Conservation (phyloP, 2,113 vertebrate species). For the Pyrgilauda ruficollis region DNA sequence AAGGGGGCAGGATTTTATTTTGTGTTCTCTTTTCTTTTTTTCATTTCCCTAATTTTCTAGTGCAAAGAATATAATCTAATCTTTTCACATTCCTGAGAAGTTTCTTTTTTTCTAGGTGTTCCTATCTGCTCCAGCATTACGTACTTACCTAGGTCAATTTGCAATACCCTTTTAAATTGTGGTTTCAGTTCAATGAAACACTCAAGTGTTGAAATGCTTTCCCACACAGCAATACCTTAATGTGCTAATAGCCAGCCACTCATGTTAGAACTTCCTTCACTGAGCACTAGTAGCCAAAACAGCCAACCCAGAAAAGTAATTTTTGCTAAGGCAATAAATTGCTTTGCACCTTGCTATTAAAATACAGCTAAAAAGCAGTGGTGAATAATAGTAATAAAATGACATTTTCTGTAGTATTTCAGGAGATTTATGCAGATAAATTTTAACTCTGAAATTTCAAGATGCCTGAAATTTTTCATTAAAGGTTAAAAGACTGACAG, state of each 20-base stretch:
- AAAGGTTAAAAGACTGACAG: neutral
- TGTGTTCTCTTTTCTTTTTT: neutral
- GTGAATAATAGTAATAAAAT: neutral
- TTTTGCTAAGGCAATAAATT: neutral
- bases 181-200: neutral
- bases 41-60: neutral
- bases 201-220: neutral
- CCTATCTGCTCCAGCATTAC: neutral
- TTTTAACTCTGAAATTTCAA: neutral
- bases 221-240: neutral
- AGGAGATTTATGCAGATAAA: neutral
- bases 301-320: neutral
- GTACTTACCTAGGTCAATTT: neutral
- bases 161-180: neutral
- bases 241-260: neutral
- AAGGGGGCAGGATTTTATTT: neutral
- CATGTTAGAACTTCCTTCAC: neutral
- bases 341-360: neutral
- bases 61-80: neutral
- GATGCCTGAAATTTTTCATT: neutral
- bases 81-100: neutral
- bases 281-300: neutral
- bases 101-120: neutral
- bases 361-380: neutral
- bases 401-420: neutral